Evolutionary conservation across 1,140 invertebrate species (phyloP), one percentile per base, ranked within the genome.

Genomic region (Cydia pomonella): DNA sequence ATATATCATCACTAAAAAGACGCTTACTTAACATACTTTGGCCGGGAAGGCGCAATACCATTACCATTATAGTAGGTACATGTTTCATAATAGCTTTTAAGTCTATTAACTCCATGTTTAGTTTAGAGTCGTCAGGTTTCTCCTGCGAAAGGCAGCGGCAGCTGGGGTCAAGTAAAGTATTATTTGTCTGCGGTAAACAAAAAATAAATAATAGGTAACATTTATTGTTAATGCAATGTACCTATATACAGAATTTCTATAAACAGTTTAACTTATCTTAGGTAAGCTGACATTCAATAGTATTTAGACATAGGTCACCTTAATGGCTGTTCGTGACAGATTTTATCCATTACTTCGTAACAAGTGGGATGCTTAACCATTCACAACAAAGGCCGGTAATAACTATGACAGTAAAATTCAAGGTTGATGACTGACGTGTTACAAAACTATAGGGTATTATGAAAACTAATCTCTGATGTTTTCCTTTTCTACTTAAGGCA

Each of bases 281-380:
- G 21, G 10, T 59, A 59, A 21, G 21, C 53, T 59, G n/a, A 23
- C 53, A 23, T 59, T 59, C 23, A 23, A 23, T 59, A 59, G 21
- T 59, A 23, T 59, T 59, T 59, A 59, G 53, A 59, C 53, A 59
- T 23, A 59, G 53, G 53, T 59, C 53, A 59, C 6, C 21, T 23
- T 59, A 59, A 59, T 59, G 53, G 53, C 53, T 29, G 25, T 69
- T 29, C 64, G 25, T 69, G 64, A 69, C 64, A 69, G 64, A 69
- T 69, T 69, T n/a, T 69, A 38, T 69, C 64, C 27, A 69, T 69
- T 38, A 29, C 33, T 16, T 38, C 64, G 64, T 69, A 38, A 69
- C 25, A 29, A 29, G 64, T 29, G 25, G 64, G 53, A 59, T 59
- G 53, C 23, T 59, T 59, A 59, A 21, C 53, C 53, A 59, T 59